Percentiles rank a stretch among this genome's conserved stretches.
phyloP scores from a whole-genome alignment of 2,797 vertebrate species.

The Synanceia verrucosa region DNA sequence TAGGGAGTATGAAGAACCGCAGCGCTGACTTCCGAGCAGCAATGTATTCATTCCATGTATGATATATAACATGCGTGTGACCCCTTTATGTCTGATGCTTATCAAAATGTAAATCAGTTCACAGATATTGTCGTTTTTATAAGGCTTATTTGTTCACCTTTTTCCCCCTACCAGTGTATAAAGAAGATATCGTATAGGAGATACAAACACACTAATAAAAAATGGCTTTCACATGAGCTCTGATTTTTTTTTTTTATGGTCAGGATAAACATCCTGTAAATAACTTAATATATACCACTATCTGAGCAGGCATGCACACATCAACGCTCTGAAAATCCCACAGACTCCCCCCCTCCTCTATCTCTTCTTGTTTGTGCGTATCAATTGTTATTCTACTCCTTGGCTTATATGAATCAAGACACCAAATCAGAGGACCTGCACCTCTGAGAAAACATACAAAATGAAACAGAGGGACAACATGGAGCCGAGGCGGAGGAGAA shows the following conservation, averaged over 20 bases:
- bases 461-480: conserved; percentile 39
- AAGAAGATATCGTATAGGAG: conserved; percentile 18
- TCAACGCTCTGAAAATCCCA: conserved; percentile 12
- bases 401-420: conserved; percentile 53
- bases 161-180: neutral
- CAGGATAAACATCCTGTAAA: conserved; percentile 39
- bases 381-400: conserved; percentile 57
- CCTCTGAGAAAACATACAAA: conserved; percentile 43
- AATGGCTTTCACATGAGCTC: conserved; percentile 29
- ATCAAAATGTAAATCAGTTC: conserved; percentile 72
- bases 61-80: conserved; percentile 47
- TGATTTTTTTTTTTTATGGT: conserved; percentile 24
- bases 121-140: conserved; percentile 43
- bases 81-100: conserved; percentile 57
- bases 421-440: conserved; percentile 47
- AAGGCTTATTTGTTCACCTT: conserved; percentile 33
- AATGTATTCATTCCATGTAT: conserved; percentile 56
- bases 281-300: conserved; percentile 33
- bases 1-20: conserved; percentile 8
- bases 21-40: conserved; percentile 23
- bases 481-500: neutral
- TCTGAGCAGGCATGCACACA: conserved; percentile 13
- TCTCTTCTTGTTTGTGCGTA: conserved; percentile 32
- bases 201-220: conserved; percentile 32
- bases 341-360: conserved; percentile 21